Evolutionary conservation across 2,888 invertebrate genomes (phyloP).

Genomic region (Cantharis flavilabris): DNA sequence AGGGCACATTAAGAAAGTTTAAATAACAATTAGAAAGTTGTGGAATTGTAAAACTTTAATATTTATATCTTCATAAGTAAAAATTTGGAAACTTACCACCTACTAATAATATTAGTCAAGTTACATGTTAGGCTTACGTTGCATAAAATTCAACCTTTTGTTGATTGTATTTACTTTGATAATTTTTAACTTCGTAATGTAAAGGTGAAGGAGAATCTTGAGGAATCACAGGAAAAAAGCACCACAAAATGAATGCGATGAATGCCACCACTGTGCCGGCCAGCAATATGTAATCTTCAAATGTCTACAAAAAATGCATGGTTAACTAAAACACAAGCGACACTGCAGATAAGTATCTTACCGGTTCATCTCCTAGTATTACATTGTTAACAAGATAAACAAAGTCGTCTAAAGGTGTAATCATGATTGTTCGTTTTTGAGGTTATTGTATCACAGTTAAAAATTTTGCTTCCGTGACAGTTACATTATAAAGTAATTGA

Average conservation of each 20-base stretch:
- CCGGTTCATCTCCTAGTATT: conserved; percentile 65
- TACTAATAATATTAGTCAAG: background rate
- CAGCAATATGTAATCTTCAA: conserved; percentile 66
- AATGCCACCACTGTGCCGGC: conserved; percentile 67
- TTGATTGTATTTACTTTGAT: conserved; percentile 47
- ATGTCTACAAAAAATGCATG: conserved; percentile 39
- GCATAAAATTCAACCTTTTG: conserved; percentile 43
- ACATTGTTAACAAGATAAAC: conserved; percentile 64
- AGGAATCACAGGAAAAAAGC: conserved; percentile 62
- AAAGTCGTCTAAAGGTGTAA: conserved; percentile 66
- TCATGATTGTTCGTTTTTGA: conserved; percentile 42
- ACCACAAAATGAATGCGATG: conserved; percentile 67
- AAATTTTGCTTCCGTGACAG: background rate
- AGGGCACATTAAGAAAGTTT: background rate
- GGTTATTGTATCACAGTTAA: background rate
- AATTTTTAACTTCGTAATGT: conserved; percentile 49
- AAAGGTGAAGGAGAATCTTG: conserved; percentile 47
- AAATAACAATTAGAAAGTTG: background rate
- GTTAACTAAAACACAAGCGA: background rate
- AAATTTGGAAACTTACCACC: background rate
- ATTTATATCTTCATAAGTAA: background rate
- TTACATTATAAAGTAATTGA: background rate
- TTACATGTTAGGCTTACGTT: conserved; percentile 27
- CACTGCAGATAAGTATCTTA: conserved; percentile 52
- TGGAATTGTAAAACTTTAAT: background rate